A percentile compares a stretch with the other conserved stretches of the same genome.
phyloP scores from a whole-genome alignment of 2,888 invertebrate genomes.

The Calameuta idolon region DNA sequence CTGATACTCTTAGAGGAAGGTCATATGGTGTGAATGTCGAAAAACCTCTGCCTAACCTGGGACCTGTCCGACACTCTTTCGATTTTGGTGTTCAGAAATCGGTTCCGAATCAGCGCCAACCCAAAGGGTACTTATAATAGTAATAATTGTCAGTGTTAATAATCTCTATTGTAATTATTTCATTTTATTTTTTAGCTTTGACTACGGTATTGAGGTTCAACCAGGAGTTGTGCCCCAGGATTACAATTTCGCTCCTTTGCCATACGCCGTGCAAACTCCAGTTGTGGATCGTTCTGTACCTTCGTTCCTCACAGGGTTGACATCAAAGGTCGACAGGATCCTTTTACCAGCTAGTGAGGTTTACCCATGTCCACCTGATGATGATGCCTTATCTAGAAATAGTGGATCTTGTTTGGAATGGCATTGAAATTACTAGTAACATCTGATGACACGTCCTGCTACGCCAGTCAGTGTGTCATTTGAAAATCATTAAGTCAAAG shows the following conservation, averaged over 20 bases:
- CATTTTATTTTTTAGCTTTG: neutral
- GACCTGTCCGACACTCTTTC: constrained; percentile 3
- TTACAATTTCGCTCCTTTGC: neutral
- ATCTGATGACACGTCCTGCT: neutral
- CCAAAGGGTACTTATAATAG: neutral
- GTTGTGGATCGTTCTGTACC: neutral
- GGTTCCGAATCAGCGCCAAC: neutral
- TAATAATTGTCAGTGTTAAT: neutral
- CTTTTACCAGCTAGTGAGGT: constrained; percentile 39
- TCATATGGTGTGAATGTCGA: constrained; percentile 33
- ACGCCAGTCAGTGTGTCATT: neutral
- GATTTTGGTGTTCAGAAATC: constrained; percentile 10
- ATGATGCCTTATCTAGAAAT: neutral
- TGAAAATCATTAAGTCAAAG: neutral
- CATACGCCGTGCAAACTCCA: constrained; percentile 15
- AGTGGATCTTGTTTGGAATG: neutral
- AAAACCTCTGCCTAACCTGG: neutral
- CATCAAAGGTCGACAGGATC: constrained; percentile 37
- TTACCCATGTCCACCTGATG: neutral
- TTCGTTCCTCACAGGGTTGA: constrained; percentile 30
- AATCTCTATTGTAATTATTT: neutral
- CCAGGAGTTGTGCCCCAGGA: neutral
- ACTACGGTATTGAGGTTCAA: neutral
- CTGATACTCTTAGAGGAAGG: constrained; percentile 29
- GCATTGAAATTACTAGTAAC: neutral